Evolutionary conservation across 2,113 vertebrate species (phyloP), one percentile per base, ranked within the genome.

Genomic region (Hypanus sabinus): DNA sequence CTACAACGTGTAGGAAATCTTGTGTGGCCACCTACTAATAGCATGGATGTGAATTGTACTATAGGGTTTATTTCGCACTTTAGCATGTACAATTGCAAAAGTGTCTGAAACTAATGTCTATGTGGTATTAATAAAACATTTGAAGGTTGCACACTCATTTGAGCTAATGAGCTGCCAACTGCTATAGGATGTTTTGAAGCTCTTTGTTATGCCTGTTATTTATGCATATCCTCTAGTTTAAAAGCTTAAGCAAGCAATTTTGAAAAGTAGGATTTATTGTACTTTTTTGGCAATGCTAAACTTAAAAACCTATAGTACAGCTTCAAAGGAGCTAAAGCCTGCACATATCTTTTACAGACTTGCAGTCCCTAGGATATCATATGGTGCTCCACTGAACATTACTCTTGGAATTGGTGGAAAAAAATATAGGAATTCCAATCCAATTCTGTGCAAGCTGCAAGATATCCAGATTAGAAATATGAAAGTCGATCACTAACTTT

Each of bases 41-140:
- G 91, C 91, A 93, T 73, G 91, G 70, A 16, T 46, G 55, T 75
- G 68, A 73, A 73, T 73, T 93, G 22, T 9, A 93, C 22, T 27
- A 5, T 65, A 93, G 70, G 38, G 27, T 73, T 75, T 73, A 81
- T 55, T 73, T 46, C 24, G 11, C 38, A 55, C 68, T 73, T 7
- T 10, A 55, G 70, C 70, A 46, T 75, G 91, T 12, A 55, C 22
- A 14, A 10, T 71, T 38, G 24, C 70, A 30, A 33, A 68, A 18
- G 11, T 73, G 12, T 93, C 46, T 20, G 73, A 11, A 55, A 55
- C 91, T 73, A 73, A 73, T 93, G 70, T 24, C n/a, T 73, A 62
- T 71, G 65, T 92, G 68, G 2, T 73, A 93, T 93, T 93, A 93
- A 71, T 36, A 92, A 71, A 46, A 73, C 27, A 71, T 71, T 38